phyloP scores from a whole-genome alignment of 2,797 vertebrate species.

The Crocidura indochinensis region DNA sequence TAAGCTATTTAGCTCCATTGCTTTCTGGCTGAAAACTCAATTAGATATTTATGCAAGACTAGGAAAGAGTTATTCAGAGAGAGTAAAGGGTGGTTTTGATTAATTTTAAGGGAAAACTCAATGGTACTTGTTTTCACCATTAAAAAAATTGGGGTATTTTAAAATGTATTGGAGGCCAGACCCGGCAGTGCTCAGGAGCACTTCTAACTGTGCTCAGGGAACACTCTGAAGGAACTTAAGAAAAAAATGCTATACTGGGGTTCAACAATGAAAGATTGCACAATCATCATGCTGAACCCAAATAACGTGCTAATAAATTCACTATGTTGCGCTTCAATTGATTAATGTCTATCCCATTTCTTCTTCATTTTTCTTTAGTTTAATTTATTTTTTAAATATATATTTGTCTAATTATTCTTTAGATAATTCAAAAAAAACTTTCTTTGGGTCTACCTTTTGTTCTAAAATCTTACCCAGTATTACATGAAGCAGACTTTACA shows the following conservation, averaged over 20 bases:
- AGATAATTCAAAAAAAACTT: slow-evolving; percentile 3
- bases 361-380: slow-evolving; percentile 2
- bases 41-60: background rate
- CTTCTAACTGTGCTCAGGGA: too few species aligned
- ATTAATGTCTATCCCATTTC: background rate
- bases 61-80: background rate
- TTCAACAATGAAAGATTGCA: too few species aligned
- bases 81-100: background rate
- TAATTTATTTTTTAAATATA: background rate
- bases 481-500: slow-evolving; percentile 16
- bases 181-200: too few species aligned
- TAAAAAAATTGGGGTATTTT: too few species aligned
- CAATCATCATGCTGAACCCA: too few species aligned
- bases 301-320: background rate
- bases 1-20: background rate
- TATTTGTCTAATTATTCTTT: slow-evolving; percentile 10
- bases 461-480: background rate
- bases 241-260: too few species aligned
- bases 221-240: too few species aligned
- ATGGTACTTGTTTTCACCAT: background rate
- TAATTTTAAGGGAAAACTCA: background rate
- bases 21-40: background rate
- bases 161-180: too few species aligned
- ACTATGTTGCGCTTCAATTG: background rate
- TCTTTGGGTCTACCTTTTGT: background rate